Evolutionary conservation across 2,888 invertebrate species (phyloP), one percentile per base, ranked within the genome.

Genomic region (Apamea crenata): DNA sequence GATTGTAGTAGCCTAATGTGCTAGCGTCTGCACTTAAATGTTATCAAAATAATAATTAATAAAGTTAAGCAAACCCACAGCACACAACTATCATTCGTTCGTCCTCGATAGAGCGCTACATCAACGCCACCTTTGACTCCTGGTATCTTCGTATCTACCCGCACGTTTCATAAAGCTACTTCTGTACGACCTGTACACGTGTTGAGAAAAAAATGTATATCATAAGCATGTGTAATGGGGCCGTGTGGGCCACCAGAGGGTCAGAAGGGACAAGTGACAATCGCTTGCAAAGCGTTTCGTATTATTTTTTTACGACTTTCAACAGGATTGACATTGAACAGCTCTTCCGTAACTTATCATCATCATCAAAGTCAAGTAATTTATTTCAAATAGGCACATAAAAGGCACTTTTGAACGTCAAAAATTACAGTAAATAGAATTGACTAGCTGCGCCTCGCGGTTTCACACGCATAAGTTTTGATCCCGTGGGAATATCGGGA

Each of bases 51-150:
- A 36, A 10, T 18, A n/a, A 18, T 10, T 18, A 29, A 47, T 68
- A n/a, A 18, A 56, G 3, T 56, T 10, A 32, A 16, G 44, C 44
- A 44, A 50, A 50, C 21, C n/a, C 61, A 36, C 25, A 18, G 3
- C 32, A 2, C 32, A 18, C 12, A 18, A 3, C 36, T 56, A 21
- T 56, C 14, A 14, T 2, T 5, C 71, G 12, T 40, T 40, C n/a
- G 81, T 16, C 47, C 80, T 65, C 80, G 21, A 81, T 81, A 75
- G 21, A n/a, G 8, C 3, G 10, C 47, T 40, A 81, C 68, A 40
- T 63, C 80, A 69, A 12, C 4, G 21, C 1, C 56, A 81, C 81
- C 81, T 80, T 3, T 81, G 81, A 81, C 81, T 81, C 4, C 25
- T 69, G 1, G 7, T 75, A 74, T 74, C 81, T 47, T 53, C 50